Percentiles rank a stretch among this genome's conserved stretches.
phyloP scores from a whole-genome alignment of 2,113 vertebrate species.

The Carollia perspicillata region DNA sequence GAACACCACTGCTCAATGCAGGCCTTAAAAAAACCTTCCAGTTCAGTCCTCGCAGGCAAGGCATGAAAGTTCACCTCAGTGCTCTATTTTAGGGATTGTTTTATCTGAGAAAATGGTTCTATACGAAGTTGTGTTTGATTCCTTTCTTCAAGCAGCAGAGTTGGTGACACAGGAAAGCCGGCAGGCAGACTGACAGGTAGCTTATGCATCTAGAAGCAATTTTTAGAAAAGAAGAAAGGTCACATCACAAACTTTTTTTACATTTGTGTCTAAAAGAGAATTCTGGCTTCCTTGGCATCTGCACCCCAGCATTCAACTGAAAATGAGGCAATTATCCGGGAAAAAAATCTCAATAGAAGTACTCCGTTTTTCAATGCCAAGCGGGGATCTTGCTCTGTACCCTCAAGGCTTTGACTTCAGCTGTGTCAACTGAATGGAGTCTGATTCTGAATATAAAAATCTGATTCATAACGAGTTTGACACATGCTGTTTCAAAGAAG shows the following conservation, averaged over 20 bases:
- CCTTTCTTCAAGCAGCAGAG: neutral
- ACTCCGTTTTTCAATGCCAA: slow-evolving; percentile 18
- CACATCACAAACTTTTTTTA: neutral
- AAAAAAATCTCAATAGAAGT: neutral
- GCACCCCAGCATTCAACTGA: neutral
- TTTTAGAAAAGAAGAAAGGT: slow-evolving; percentile 17
- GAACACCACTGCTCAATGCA: neutral
- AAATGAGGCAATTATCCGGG: slow-evolving; percentile 28
- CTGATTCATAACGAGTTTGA: slow-evolving; percentile 34
- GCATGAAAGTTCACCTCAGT: neutral
- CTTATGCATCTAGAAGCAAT: neutral
- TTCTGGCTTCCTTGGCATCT: neutral
- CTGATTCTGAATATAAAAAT: slow-evolving; percentile 55
- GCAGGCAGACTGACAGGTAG: neutral
- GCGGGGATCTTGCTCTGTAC: neutral
- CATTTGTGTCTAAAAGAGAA: slow-evolving; percentile 3
- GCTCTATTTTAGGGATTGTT: neutral
- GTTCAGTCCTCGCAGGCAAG: neutral
- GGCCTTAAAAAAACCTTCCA: neutral
- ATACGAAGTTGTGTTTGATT: neutral
- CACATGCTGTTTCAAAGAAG: slow-evolving; percentile 27
- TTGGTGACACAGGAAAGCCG: neutral
- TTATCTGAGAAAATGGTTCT: neutral
- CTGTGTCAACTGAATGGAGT: slow-evolving; percentile 40
- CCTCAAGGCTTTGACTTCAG: slow-evolving; percentile 36